phyloP scores from a whole-genome alignment of 2,888 invertebrate species.

The Polydrusus tereticollis region DNA sequence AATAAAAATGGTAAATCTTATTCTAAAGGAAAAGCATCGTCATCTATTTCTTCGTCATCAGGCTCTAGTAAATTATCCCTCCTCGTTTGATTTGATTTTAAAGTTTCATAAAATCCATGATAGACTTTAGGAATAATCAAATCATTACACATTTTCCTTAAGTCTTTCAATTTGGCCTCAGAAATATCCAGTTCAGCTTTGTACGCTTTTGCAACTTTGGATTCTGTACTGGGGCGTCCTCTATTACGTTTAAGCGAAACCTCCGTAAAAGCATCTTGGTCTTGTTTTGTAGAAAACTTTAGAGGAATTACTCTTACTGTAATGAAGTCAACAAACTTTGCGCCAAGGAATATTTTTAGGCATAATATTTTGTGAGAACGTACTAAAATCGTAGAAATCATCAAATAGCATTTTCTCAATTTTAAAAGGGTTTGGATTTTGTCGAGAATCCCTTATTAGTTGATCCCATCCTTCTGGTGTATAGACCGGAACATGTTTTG shows the following conservation, averaged over 20 bases:
- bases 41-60: neutral
- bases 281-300: no score
- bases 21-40: neutral
- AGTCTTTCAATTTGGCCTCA: neutral
- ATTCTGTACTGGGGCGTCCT: no score
- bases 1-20: no score
- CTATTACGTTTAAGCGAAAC: no score
- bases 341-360: neutral
- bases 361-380: neutral
- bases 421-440: constrained; percentile 45
- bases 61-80: neutral
- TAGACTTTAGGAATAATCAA: neutral
- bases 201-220: neutral
- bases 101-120: no score
- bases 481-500: constrained; percentile 54
- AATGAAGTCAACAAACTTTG: neutral
- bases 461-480: constrained; percentile 53
- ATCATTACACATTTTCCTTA: neutral
- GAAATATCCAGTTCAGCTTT: neutral
- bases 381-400: constrained; percentile 49
- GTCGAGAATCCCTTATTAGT: no score
- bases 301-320: no score
- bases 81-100: neutral
- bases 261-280: no score
- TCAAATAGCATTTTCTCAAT: constrained; percentile 36